Conservation (phyloP, 2,888 invertebrate genomes). For the Bellardia pandia region DNA sequence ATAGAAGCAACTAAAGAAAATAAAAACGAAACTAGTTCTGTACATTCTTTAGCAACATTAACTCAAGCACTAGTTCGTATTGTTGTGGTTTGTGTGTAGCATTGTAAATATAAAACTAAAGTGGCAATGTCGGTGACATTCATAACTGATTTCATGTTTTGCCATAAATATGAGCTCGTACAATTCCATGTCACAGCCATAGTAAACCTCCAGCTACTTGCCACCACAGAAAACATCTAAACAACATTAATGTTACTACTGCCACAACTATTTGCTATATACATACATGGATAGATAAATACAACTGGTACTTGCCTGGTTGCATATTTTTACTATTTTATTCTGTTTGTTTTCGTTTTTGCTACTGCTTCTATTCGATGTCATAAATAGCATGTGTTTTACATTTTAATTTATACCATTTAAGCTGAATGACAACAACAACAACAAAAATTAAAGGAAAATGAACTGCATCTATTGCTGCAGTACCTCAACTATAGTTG, state of each 20-base stretch:
- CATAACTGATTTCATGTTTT: constrained; percentile 73
- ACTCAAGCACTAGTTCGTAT: neutral
- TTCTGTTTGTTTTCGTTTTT: constrained; percentile 22
- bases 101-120: constrained; percentile 36
- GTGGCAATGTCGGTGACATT: constrained; percentile 73
- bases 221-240: neutral
- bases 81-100: neutral
- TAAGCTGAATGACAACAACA: constrained; percentile 51
- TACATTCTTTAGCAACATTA: constrained; percentile 52
- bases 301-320: constrained; percentile 35
- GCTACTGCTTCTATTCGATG: constrained; percentile 51
- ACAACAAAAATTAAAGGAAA: neutral
- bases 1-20: constrained; percentile 27
- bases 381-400: constrained; percentile 73
- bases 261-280: neutral
- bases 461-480: neutral
- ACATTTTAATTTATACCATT: constrained; percentile 73
- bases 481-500: constrained; percentile 28
- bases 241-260: constrained; percentile 31
- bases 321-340: constrained; percentile 29
- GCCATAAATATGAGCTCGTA: constrained; percentile 66
- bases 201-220: neutral
- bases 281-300: neutral
- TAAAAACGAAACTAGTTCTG: constrained; percentile 55
- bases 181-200: constrained; percentile 55